Evolutionary conservation across 2,797 vertebrate genomes (phyloP).

Genomic region (Knipowitschia caucasica): DNA sequence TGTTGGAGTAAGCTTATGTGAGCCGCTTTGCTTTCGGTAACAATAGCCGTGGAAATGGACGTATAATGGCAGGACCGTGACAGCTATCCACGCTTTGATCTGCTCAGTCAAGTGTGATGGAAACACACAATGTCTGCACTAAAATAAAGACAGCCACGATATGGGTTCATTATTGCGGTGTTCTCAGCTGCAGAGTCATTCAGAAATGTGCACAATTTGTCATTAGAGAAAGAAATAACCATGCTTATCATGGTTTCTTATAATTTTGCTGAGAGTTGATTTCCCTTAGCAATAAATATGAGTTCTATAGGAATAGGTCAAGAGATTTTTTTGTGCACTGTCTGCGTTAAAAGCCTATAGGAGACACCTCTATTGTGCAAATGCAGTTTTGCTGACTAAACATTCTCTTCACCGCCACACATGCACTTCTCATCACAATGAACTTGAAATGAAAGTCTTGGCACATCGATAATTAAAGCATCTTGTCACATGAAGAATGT

Average conservation of each 20-base stretch:
- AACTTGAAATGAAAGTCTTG: not conserved
- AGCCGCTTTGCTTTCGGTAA: slow-evolving; percentile 18
- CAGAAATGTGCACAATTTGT: slow-evolving; percentile 17
- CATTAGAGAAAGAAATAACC: slow-evolving; percentile 30
- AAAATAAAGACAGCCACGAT: not conserved
- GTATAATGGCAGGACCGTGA: slow-evolving; percentile 47
- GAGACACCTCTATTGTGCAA: slow-evolving; percentile 7
- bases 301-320: not conserved
- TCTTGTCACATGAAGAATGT: not conserved
- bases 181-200: not conserved
- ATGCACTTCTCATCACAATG: slow-evolving; percentile 1
- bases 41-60: slow-evolving; percentile 21
- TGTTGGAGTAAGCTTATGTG: not conserved
- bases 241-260: slow-evolving; percentile 32
- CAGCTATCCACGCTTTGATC: slow-evolving; percentile 44
- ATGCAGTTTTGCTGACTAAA: slow-evolving; percentile 7
- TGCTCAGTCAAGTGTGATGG: slow-evolving; percentile 51
- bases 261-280: too few relatives aligned
- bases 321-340: not conserved
- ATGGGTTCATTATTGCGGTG: not conserved
- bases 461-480: not conserved
- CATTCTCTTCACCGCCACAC: slow-evolving; percentile 4
- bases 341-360: not conserved
- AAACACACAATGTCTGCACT: slow-evolving; percentile 21
- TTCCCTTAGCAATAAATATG: slow-evolving; percentile 9